Conservation (phyloP, 2,113 vertebrate species). For the Cyprinodon brontotheroides region DNA sequence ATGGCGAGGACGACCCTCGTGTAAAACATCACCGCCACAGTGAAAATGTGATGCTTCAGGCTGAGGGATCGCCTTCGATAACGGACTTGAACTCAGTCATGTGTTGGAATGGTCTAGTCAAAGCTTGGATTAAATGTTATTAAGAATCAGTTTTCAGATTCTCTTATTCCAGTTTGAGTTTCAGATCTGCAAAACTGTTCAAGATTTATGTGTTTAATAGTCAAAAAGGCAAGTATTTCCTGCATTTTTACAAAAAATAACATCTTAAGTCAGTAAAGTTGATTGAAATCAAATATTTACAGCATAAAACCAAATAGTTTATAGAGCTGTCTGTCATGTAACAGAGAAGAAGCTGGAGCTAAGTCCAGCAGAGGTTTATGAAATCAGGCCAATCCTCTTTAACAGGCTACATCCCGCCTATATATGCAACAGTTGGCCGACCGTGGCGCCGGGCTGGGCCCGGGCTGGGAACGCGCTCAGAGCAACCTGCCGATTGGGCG, state of each 20-base stretch:
- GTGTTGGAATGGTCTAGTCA: not conserved
- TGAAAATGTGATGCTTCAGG: not conserved
- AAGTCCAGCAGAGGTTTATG: conserved; percentile 69
- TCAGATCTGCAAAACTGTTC: not conserved
- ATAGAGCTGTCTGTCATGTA: conserved; percentile 10
- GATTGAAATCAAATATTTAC: not conserved
- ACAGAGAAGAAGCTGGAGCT: conserved; percentile 52
- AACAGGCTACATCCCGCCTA: conserved; percentile 53
- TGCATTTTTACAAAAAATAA: too few species aligned
- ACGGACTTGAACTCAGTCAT: not conserved
- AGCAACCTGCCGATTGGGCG: conserved; percentile 51
- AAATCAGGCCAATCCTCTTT: conserved; percentile 77
- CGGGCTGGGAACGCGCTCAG: conserved; percentile 39
- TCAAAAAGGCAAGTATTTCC: too few species aligned
- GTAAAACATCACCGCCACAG: not conserved
- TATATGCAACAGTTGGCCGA: conserved; percentile 68
- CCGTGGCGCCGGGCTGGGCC: conserved; percentile 51
- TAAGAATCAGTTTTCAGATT: not conserved
- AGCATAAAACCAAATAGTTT: not conserved
- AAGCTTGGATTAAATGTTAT: not conserved
- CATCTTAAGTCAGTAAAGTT: not conserved
- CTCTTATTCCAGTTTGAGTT: not conserved
- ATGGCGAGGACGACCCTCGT: too few species aligned
- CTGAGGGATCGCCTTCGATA: not conserved
- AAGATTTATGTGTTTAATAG: too few species aligned